Evolutionary conservation across 2,888 invertebrate species (phyloP).

Genomic region (Melinaea marsaeus): DNA sequence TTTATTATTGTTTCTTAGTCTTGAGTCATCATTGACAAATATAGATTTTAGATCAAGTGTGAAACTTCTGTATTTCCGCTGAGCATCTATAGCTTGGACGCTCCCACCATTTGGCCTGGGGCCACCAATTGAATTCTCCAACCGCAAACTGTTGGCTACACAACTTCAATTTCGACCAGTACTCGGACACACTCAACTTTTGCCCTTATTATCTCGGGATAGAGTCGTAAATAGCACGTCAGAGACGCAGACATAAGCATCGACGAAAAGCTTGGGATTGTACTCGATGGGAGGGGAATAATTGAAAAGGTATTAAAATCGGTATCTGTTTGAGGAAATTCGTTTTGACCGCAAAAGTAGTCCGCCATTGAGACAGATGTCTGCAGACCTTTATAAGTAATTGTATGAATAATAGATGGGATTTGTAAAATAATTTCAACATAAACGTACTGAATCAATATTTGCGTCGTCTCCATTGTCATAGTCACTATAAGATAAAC

Average conservation of each 20-base stretch:
- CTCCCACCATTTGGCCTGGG: constrained; percentile 9
- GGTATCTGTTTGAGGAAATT: constrained; percentile 19
- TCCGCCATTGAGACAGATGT: constrained; percentile 9
- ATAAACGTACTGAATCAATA: too few relatives aligned
- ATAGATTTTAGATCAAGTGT: not conserved
- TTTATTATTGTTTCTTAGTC: too few relatives aligned
- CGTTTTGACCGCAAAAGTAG: constrained; percentile 21
- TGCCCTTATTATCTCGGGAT: not conserved
- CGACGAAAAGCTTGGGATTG: not conserved
- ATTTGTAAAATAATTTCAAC: not conserved
- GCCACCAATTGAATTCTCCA: constrained; percentile 30
- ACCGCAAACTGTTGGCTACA: constrained; percentile 24
- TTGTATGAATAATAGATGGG: not conserved
- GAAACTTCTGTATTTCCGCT: constrained; percentile 1
- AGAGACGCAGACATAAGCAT: not conserved
- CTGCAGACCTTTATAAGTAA: not conserved
- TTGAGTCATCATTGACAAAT: too few relatives aligned
- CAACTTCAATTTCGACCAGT: constrained; percentile 6
- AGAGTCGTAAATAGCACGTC: not conserved
- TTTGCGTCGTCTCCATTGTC: too few relatives aligned
- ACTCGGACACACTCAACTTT: not conserved
- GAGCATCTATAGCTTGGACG: constrained; percentile 8
- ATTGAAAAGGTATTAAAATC: constrained; percentile 33
- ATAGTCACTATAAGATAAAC: too few relatives aligned
- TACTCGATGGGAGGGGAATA: constrained; percentile 18